Evolutionary conservation across 2,113 vertebrate species (phyloP).

Genomic region (crab-eating macaque (Macaca fascicularis)): T2T-MFA8v1.1 NC_088376.1:141155501-141156000

Average conservation of each 20-base stretch:
- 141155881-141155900: background rate
- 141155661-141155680: background rate
- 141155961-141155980: background rate
- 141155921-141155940: background rate
- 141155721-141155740: background rate
- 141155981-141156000: background rate
- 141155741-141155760: background rate
- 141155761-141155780: background rate
- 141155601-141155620: background rate
- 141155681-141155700: background rate
- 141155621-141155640: too few relatives aligned
- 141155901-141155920: background rate
- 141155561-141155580: background rate
- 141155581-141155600: background rate
- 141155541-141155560: background rate
- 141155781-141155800: background rate
- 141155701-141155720: background rate
- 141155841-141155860: background rate
- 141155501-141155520: background rate
- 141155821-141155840: background rate
- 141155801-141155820: background rate
- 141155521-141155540: background rate
- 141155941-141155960: background rate
- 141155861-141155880: background rate
- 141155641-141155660: background rate